phyloP scores from a whole-genome alignment of 2,888 invertebrate species.

The Dione vanillae region DNA sequence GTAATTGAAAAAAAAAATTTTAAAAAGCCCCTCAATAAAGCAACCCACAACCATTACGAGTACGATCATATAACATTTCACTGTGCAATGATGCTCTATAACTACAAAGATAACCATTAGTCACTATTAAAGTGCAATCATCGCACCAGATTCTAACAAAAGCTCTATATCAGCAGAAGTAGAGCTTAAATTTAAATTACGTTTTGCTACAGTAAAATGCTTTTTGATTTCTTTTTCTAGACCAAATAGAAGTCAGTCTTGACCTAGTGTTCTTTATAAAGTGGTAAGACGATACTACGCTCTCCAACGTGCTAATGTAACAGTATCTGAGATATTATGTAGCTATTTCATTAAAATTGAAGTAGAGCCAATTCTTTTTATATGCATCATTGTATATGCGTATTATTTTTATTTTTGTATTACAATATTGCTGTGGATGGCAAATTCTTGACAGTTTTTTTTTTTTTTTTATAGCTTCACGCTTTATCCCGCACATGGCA shows the following conservation, averaged over 20 bases:
- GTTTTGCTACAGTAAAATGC: background rate
- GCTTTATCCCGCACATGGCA: too few species aligned
- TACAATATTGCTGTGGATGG: too few species aligned
- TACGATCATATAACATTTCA: too few species aligned
- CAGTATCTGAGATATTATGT: slow-evolving; percentile 5
- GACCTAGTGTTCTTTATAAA: slow-evolving; percentile 16
- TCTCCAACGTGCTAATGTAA: slow-evolving; percentile 2
- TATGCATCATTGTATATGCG: background rate
- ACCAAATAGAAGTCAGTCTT: slow-evolving; percentile 1
- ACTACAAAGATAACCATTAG: background rate
- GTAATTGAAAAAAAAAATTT: too few species aligned
- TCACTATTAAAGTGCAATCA: background rate
- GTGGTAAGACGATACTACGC: slow-evolving; percentile 7
- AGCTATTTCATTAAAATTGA: background rate
- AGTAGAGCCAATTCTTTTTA: background rate
- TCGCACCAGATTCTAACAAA: background rate
- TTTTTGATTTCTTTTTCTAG: background rate
- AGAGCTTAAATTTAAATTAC: background rate
- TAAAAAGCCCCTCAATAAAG: too few species aligned
- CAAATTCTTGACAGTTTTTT: too few species aligned
- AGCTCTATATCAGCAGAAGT: background rate
- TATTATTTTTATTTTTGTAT: too few species aligned
- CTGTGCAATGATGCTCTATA: background rate
- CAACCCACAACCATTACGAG: too few species aligned
- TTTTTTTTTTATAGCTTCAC: too few species aligned